Evolutionary conservation across 2,797 vertebrate species (phyloP).

Genomic region (Buceros bicornis): DNA sequence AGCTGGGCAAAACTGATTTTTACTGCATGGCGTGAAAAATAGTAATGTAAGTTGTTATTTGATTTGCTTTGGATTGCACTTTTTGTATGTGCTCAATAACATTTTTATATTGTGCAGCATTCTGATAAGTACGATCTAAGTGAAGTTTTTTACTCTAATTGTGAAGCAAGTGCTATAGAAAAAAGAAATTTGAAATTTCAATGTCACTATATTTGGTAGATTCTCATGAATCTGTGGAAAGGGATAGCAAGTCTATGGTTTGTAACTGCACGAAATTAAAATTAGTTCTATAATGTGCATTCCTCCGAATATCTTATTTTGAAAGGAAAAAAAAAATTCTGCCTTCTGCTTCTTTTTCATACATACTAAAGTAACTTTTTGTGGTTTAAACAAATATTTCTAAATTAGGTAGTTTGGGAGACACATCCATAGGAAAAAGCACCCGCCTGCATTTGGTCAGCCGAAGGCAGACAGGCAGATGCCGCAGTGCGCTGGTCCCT

Average conservation of each 20-base stretch:
- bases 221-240: constrained; percentile 28
- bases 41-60: neutral
- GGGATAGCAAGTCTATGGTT: constrained; percentile 14
- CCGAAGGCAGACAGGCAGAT: neutral
- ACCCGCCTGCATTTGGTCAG: neutral
- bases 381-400: neutral
- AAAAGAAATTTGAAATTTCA: constrained; percentile 32
- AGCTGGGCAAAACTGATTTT: neutral
- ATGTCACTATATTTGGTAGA: constrained; percentile 32
- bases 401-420: neutral
- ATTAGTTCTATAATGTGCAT: constrained; percentile 6
- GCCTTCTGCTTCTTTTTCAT: constrained; percentile 17
- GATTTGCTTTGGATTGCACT: neutral
- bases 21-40: neutral
- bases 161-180: constrained; percentile 17
- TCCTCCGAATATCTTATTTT: constrained; percentile 40
- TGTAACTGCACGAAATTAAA: constrained; percentile 10
- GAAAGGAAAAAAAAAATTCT: neutral
- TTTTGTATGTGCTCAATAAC: neutral
- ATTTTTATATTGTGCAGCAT: constrained; percentile 20
- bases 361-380: neutral
- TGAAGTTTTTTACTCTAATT: constrained; percentile 40
- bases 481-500: neutral
- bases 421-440: neutral
- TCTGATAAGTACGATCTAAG: constrained; percentile 29